Conservation (phyloP, 2,797 vertebrate genomes). For the Amazona finschi region DNA sequence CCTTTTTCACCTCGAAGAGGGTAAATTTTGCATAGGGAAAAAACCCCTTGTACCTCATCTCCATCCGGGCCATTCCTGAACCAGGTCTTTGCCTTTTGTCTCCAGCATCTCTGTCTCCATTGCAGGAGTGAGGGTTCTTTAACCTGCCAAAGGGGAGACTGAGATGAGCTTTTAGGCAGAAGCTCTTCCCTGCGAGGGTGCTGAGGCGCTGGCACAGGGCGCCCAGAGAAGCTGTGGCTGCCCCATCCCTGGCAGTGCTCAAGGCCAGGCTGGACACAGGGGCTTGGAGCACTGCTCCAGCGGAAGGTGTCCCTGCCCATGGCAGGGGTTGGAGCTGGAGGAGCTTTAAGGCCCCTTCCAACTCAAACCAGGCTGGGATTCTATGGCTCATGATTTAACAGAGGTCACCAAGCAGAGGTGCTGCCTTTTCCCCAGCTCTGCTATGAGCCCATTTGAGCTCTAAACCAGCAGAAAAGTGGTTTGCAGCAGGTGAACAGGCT, state of each 20-base stretch:
- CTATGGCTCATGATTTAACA: rapidly evolving
- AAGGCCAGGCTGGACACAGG: no score
- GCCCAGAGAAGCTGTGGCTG: no score
- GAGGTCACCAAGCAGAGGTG: neutral
- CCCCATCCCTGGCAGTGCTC: no score
- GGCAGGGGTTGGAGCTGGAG: no score
- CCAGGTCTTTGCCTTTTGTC: rapidly evolving
- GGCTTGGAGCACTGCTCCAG: no score
- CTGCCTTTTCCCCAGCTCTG: neutral
- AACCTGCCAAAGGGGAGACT: neutral
- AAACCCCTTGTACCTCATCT: neutral
- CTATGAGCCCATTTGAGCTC: rapidly evolving
- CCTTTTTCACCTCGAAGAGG: rapidly evolving
- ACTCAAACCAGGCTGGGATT: neutral
- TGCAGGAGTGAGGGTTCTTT: rapidly evolving
- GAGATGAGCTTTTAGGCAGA: neutral
- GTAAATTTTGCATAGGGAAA: neutral
- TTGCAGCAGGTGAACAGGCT: neutral
- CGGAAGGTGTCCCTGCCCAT: no score
- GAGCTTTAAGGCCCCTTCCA: neutral
- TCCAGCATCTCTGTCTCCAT: no score
- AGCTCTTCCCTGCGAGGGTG: neutral
- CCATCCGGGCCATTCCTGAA: rapidly evolving
- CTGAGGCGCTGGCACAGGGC: no score
- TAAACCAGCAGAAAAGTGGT: neutral